Percentiles rank a stretch among this genome's conserved stretches.
Conservation (phyloP, 2,888 invertebrate species). For the Cordilura impudica region DNA sequence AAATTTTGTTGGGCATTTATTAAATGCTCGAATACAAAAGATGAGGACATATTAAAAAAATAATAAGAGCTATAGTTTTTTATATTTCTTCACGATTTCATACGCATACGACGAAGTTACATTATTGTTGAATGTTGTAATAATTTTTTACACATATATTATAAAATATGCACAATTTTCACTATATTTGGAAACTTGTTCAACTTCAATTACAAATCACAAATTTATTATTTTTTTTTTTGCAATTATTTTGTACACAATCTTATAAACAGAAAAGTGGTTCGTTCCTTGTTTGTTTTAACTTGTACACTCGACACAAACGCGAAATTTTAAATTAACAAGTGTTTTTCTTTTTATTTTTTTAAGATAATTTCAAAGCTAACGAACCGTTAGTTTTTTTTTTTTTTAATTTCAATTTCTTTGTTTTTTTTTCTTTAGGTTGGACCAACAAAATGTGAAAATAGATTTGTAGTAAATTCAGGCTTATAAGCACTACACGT, state of each 20-base stretch:
- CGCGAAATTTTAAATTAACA: no score
- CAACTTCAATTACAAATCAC: constrained; percentile 63
- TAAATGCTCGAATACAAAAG: constrained; percentile 76
- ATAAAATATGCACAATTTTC: constrained; percentile 42
- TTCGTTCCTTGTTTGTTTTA: constrained; percentile 43
- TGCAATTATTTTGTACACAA: neutral
- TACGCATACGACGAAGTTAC: constrained; percentile 63
- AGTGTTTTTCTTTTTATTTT: neutral
- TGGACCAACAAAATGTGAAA: neutral
- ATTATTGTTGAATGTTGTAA: constrained; percentile 50
- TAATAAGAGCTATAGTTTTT: constrained; percentile 12
- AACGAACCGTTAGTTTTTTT: constrained; percentile 2
- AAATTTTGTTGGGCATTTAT: constrained; percentile 71
- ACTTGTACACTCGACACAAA: no score
- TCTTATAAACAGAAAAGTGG: neutral
- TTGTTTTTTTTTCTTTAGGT: no score
- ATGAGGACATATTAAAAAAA: constrained; percentile 74
- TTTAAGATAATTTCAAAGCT: constrained; percentile 3
- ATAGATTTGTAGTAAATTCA: neutral
- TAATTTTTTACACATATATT: constrained; percentile 27
- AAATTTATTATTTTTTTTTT: constrained; percentile 11
- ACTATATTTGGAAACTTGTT: constrained; percentile 62
- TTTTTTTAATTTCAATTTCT: neutral
- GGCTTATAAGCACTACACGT: constrained; percentile 44
- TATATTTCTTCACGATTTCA: constrained; percentile 45